phyloP scores from a whole-genome alignment of 1,140 invertebrate genomes.

The Magallana angulata region DNA sequence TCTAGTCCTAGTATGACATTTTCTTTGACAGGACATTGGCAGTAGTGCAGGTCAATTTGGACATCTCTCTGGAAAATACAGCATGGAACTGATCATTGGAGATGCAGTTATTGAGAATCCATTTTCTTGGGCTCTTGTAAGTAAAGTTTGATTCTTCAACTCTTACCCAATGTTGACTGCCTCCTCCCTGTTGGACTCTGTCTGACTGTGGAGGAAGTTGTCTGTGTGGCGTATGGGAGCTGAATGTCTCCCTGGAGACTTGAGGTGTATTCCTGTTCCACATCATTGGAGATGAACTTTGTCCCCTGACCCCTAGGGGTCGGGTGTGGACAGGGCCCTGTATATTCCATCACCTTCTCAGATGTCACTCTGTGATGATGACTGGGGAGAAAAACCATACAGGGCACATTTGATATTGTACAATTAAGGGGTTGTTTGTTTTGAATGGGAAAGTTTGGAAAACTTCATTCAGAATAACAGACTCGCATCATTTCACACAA shows the following conservation, averaged over 20 bases:
- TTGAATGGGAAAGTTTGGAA: neutral
- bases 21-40: constrained; percentile 86
- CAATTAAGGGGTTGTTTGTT: neutral
- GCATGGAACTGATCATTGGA: constrained; percentile 91
- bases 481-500: too few species aligned
- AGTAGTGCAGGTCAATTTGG: constrained; percentile 90
- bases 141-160: constrained; percentile 32
- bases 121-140: constrained; percentile 88
- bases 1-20: too few species aligned
- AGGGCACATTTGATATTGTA: constrained; percentile 27
- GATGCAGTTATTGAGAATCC: constrained; percentile 94
- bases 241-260: constrained; percentile 48
- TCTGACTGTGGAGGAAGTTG: constrained; percentile 30
- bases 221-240: constrained; percentile 55
- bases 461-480: too few species aligned
- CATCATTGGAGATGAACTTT: constrained; percentile 54
- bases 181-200: constrained; percentile 17
- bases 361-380: constrained; percentile 50
- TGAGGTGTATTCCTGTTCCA: constrained; percentile 58
- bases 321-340: constrained; percentile 53
- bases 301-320: constrained; percentile 49
- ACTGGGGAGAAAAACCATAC: constrained; percentile 58
- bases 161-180: neutral
- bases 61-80: constrained; percentile 88
- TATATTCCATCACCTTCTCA: constrained; percentile 59